Evolutionary conservation across 1,140 invertebrate species (phyloP).

Genomic region (Scaptomyza pallida): DNA sequence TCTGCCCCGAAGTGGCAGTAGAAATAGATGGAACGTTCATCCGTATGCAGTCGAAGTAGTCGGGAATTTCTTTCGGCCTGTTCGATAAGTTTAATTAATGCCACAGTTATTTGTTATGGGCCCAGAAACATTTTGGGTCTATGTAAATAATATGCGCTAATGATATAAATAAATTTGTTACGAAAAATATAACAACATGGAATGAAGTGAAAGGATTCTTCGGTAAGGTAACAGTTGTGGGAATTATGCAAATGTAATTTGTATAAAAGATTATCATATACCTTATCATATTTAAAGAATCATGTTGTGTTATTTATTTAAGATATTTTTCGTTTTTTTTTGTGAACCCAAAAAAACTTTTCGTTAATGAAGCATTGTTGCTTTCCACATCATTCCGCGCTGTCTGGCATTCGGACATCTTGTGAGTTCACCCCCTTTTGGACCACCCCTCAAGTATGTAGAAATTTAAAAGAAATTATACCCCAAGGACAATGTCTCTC

Average conservation of each 20-base stretch:
- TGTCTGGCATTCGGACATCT: slow-evolving; percentile 20
- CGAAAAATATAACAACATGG: not conserved
- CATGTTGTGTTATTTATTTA: too few species aligned
- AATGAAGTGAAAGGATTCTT: not conserved
- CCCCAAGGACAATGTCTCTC: slow-evolving; percentile 66
- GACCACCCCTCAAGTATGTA: too few species aligned
- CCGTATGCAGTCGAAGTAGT: slow-evolving; percentile 23
- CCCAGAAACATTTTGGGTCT: slow-evolving; percentile 4
- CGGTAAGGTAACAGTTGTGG: not conserved
- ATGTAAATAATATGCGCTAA: slow-evolving; percentile 25
- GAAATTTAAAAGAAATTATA: slow-evolving; percentile 79
- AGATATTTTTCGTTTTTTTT: too few species aligned
- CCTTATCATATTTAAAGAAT: not conserved
- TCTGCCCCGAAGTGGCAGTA: slow-evolving; percentile 6
- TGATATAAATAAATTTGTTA: slow-evolving; percentile 25
- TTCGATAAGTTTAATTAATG: slow-evolving; percentile 56
- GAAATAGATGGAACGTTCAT: not conserved
- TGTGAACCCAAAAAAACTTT: not conserved
- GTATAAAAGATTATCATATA: not conserved
- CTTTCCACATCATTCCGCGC: not conserved
- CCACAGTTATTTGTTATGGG: slow-evolving; percentile 35
- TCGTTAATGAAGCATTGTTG: slow-evolving; percentile 12
- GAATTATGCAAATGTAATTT: not conserved
- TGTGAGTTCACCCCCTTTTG: slow-evolving; percentile 9
- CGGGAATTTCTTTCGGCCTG: not conserved